Conservation (phyloP, 2,113 vertebrate species). For the Dissostichus mawsoni region DNA sequence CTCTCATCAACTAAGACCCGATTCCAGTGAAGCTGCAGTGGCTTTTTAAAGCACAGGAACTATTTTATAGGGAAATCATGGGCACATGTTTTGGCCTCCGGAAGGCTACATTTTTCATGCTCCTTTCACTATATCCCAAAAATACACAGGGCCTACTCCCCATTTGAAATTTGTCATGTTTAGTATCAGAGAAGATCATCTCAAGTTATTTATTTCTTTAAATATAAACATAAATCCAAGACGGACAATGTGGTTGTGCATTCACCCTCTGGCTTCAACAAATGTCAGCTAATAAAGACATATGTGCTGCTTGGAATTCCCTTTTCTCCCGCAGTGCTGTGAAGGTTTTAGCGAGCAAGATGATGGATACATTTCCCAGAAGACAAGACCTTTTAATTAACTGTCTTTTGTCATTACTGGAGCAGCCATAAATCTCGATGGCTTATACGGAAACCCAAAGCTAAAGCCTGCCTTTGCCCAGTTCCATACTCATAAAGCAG, state of each 20-base stretch:
- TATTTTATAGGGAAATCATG: neutral
- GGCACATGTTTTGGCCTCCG: neutral
- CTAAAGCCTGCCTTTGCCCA: slow-evolving; percentile 17
- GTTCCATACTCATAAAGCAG: neutral
- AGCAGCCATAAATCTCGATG: slow-evolving; percentile 37
- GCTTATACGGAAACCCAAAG: slow-evolving; percentile 41
- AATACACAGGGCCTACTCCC: neutral
- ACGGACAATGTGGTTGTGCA: slow-evolving; percentile 24
- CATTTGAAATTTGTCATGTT: neutral
- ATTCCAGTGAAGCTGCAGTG: neutral
- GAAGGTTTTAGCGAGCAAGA: slow-evolving; percentile 44
- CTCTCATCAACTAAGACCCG: neutral
- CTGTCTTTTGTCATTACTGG: slow-evolving; percentile 63
- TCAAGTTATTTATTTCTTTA: slow-evolving; percentile 8
- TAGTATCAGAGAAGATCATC: neutral
- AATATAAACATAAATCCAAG: neutral
- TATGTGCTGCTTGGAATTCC: slow-evolving; percentile 18
- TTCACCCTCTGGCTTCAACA: slow-evolving; percentile 23
- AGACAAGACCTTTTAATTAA: slow-evolving; percentile 72
- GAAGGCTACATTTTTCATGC: neutral
- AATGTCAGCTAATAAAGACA: slow-evolving; percentile 51
- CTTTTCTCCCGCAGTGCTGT: slow-evolving; percentile 7
- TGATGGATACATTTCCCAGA: slow-evolving; percentile 62
- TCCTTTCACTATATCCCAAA: neutral
- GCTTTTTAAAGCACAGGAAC: neutral